phyloP scores from a whole-genome alignment of 1,140 invertebrate species.

The Magallana angulata region DNA sequence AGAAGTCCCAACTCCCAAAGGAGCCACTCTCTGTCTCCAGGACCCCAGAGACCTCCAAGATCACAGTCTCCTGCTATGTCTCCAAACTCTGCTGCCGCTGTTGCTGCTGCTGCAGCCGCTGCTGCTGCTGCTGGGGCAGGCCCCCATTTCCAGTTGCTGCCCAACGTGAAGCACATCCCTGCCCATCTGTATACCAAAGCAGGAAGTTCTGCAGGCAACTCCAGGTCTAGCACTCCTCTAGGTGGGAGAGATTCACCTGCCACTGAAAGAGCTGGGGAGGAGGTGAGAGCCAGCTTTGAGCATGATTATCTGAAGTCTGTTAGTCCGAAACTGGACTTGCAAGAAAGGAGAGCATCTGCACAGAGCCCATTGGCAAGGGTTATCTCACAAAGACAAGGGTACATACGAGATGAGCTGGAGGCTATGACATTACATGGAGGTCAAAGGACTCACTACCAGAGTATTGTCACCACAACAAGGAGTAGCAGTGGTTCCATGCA shows the following conservation, averaged over 20 bases:
- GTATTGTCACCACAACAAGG: background rate
- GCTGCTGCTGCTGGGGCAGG: constrained; percentile 50
- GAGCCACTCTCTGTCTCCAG: constrained; percentile 49
- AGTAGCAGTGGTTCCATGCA: background rate
- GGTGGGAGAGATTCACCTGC: constrained; percentile 56
- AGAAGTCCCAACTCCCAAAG: constrained; percentile 42
- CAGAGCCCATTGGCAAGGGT: constrained; percentile 57
- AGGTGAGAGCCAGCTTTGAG: constrained; percentile 17
- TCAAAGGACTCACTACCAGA: constrained; percentile 33
- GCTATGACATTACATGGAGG: background rate
- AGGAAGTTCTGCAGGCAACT: constrained; percentile 54
- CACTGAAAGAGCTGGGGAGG: constrained; percentile 39
- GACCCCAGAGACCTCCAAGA: constrained; percentile 50
- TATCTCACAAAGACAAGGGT: constrained; percentile 47
- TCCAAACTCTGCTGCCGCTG: constrained; percentile 56
- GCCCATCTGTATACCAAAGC: constrained; percentile 58
- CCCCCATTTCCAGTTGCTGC: constrained; percentile 71
- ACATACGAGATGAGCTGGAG: constrained; percentile 13
- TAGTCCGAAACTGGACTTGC: constrained; percentile 43
- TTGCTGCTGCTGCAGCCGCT: constrained; percentile 56
- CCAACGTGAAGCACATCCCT: constrained; percentile 74
- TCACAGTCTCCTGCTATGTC: constrained; percentile 52
- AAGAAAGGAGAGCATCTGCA: constrained; percentile 55
- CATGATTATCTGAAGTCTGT: constrained; percentile 46
- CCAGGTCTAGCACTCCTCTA: constrained; percentile 61